Evolutionary conservation across 2,797 vertebrate species (phyloP).

Genomic region (Sylvilagus floridanus): DNA sequence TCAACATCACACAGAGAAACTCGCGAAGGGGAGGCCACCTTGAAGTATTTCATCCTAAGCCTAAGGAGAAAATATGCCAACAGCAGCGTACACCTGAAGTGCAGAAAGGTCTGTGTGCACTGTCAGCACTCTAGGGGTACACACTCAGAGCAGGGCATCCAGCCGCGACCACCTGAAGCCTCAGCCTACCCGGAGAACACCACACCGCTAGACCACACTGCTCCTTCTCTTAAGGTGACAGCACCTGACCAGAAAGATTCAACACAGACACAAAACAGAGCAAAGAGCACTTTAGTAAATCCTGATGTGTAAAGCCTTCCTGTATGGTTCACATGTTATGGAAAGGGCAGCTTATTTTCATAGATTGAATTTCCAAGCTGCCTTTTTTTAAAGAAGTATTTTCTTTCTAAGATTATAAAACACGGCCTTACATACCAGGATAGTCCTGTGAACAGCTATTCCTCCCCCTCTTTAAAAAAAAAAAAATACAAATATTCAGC

Average conservation of each 20-base stretch:
- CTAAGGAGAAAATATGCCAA: not conserved
- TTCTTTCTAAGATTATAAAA: constrained; percentile 53
- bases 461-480: not conserved
- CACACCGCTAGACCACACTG: not conserved
- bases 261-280: not conserved
- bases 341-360: constrained; percentile 43
- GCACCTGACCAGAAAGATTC: not conserved
- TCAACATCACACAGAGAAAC: no score
- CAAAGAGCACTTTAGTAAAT: not conserved
- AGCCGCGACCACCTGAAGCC: not conserved
- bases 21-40: not conserved
- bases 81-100: not conserved
- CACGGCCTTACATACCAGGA: constrained; percentile 11
- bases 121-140: not conserved
- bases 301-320: not conserved
- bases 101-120: not conserved
- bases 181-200: not conserved
- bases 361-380: constrained; percentile 38
- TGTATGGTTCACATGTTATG: not conserved
- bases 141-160: not conserved
- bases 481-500: not conserved
- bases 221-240: not conserved
- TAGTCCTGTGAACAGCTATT: not conserved
- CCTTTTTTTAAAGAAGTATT: constrained; percentile 58
- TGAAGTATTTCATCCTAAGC: not conserved